Conservation (phyloP, 2,888 invertebrate genomes). For the Lycophotia porphyrea region DNA sequence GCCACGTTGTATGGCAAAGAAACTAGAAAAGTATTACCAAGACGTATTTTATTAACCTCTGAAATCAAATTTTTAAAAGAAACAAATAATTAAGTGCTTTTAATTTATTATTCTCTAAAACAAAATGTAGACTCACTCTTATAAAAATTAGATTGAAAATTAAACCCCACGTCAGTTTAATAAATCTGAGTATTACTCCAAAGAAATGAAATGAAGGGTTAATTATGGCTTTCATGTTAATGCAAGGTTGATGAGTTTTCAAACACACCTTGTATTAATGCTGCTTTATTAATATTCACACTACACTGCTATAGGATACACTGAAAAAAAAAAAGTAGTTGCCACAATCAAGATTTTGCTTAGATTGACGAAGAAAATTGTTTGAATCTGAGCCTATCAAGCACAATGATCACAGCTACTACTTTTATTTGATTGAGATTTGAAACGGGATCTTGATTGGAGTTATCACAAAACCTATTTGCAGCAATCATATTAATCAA, state of each 20-base stretch:
- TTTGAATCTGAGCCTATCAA: no score
- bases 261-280: slow-evolving; percentile 35
- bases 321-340: no score
- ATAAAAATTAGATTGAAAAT: background rate
- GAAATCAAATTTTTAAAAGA: background rate
- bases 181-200: slow-evolving; percentile 4
- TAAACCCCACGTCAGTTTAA: slow-evolving; percentile 6
- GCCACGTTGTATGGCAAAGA: slow-evolving; percentile 3
- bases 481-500: no score
- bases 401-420: no score
- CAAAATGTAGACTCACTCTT: no score
- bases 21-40: background rate
- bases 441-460: no score
- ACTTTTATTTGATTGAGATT: no score
- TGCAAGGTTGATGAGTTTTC: slow-evolving; percentile 35
- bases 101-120: no score
- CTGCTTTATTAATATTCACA: background rate
- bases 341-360: no score
- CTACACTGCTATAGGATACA: background rate
- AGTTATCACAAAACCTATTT: no score
- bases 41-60: background rate
- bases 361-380: no score
- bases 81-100: background rate
- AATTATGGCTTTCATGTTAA: slow-evolving; percentile 24
- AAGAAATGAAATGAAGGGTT: slow-evolving; percentile 40